Evolutionary conservation across 2,888 invertebrate genomes (phyloP).

Genomic region (Galeopsomyia nigrocyanea): DNA sequence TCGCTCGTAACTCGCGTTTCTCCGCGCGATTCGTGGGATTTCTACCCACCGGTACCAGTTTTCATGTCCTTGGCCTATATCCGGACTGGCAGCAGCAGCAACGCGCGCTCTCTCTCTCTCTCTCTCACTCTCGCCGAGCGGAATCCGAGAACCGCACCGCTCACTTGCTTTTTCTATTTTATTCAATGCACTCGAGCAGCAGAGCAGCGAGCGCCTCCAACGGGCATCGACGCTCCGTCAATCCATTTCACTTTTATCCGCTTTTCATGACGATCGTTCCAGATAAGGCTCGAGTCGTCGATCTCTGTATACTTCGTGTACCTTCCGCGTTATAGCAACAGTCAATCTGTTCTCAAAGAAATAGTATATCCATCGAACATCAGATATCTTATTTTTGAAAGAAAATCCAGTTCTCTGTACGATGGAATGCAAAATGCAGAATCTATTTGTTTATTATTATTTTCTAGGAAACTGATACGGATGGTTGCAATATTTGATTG

Average conservation of each 20-base stretch:
- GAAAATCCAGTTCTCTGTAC: too few relatives aligned
- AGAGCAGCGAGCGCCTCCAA: not conserved
- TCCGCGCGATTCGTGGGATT: conserved; percentile 52
- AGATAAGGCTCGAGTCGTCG: conserved; percentile 37
- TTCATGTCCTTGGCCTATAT: conserved; percentile 57
- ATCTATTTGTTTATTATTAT: too few relatives aligned
- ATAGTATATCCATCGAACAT: too few relatives aligned
- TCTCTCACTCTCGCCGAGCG: conserved; percentile 39
- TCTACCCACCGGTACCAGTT: conserved; percentile 56
- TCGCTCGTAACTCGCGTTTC: conserved; percentile 52
- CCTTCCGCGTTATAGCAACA: too few relatives aligned
- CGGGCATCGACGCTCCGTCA: not conserved
- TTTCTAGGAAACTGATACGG: too few relatives aligned
- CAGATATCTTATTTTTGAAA: too few relatives aligned
- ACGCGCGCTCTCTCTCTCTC: conserved; percentile 31
- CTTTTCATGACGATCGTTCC: conserved; percentile 34
- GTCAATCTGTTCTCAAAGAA: too few relatives aligned
- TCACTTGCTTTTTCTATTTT: conserved; percentile 31
- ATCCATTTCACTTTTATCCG: too few relatives aligned
- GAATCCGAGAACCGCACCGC: conserved; percentile 44
- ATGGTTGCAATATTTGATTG: too few relatives aligned
- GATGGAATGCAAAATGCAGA: too few relatives aligned
- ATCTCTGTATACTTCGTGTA: too few relatives aligned
- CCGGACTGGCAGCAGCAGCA: conserved; percentile 46
- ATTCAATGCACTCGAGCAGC: conserved; percentile 25